Evolutionary conservation across 1,140 invertebrate species (phyloP).

Genomic region (Bradysia coprophila): DNA sequence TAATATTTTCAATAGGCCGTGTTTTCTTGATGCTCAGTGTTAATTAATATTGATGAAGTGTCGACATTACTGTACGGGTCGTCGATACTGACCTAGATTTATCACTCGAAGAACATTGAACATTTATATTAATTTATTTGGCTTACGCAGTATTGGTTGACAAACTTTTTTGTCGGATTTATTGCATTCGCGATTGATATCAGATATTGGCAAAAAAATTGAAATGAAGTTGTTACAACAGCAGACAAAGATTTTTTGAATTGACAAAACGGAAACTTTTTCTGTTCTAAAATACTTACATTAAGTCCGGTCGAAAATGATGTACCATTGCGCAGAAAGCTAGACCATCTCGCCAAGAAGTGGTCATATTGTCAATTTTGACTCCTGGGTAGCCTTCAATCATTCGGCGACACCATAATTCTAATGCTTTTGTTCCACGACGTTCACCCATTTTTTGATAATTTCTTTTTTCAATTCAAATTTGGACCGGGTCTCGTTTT

Average conservation of each 20-base stretch:
- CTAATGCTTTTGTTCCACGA: conserved; percentile 68
- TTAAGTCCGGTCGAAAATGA: conserved; percentile 84
- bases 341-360: conserved; percentile 82
- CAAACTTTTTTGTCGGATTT: neutral
- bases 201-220: neutral
- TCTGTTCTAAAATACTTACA: conserved; percentile 73
- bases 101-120: no score
- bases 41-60: no score
- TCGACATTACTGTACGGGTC: no score
- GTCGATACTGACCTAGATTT: no score
- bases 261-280: neutral
- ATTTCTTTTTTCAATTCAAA: neutral
- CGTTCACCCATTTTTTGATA: neutral
- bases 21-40: no score
- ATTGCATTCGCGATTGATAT: neutral
- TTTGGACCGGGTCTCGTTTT: neutral
- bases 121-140: no score
- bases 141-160: neutral
- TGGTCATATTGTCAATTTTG: conserved; percentile 79
- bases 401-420: conserved; percentile 73
- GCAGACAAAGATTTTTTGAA: neutral
- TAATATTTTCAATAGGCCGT: no score
- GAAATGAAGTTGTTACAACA: no score
- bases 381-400: conserved; percentile 78
- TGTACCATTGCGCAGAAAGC: conserved; percentile 95